A percentile compares a stretch with the other conserved stretches of the same genome.
Conservation (phyloP, 2,797 vertebrate species). For the Graptemys geographica region DNA sequence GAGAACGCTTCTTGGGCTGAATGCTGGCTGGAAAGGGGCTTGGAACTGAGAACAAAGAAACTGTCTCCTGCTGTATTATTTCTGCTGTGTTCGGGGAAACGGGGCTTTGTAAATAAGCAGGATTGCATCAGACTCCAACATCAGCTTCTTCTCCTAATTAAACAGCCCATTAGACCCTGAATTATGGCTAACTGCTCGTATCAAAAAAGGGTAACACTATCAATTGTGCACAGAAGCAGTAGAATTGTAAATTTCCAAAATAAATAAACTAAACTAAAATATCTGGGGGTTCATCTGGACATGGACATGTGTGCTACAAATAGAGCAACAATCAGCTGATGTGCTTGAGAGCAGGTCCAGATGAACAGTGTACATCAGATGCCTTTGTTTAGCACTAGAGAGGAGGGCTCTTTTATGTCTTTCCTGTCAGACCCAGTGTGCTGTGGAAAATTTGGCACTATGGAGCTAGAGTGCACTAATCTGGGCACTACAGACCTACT, state of each 20-base stretch:
- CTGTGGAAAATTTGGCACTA: not conserved
- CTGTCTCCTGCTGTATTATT: too few species aligned
- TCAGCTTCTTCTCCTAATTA: too few species aligned
- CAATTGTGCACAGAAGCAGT: not conserved
- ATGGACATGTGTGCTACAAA: not conserved
- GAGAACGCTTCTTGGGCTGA: too few species aligned
- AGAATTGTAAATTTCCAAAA: not conserved
- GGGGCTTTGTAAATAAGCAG: too few species aligned
- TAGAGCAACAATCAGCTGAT: not conserved
- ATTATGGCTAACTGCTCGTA: too few species aligned
- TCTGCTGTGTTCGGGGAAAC: too few species aligned
- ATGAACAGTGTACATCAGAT: not conserved
- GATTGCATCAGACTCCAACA: too few species aligned
- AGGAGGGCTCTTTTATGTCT: accelerated
- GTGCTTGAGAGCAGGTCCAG: not conserved
- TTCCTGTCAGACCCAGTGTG: not conserved
- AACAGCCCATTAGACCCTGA: too few species aligned
- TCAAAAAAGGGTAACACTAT: too few species aligned
- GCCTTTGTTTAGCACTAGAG: not conserved
- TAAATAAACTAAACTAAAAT: not conserved
- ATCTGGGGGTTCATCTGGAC: not conserved
- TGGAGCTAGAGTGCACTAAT: not conserved
- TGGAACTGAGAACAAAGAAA: too few species aligned
- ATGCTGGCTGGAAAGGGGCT: too few species aligned
- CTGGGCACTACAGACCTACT: not conserved